Evolutionary conservation across 2,797 vertebrate genomes (phyloP).

Genomic region (Hypotaenidia okinawae): DNA sequence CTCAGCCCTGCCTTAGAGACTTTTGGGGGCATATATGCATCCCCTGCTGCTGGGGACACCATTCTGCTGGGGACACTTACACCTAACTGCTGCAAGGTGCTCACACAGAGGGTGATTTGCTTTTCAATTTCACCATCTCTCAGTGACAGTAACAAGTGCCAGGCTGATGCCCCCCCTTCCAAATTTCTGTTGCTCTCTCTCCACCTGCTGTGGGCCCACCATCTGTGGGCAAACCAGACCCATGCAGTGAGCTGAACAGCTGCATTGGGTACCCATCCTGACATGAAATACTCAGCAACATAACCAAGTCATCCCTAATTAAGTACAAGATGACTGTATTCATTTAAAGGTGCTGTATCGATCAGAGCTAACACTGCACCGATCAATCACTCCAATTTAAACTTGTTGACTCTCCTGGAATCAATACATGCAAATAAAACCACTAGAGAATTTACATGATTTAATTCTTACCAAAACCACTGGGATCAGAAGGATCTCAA

Average conservation of each 20-base stretch:
- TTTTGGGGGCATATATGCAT: background rate
- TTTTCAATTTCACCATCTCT: background rate
- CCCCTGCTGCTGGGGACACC: background rate
- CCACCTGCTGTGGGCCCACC: background rate
- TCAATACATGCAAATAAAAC: slow-evolving; percentile 22
- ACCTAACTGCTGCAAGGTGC: background rate
- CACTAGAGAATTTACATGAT: background rate
- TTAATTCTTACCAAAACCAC: background rate
- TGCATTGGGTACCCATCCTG: background rate
- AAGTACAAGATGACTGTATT: slow-evolving; percentile 59
- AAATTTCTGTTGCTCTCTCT: background rate
- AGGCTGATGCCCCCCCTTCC: background rate
- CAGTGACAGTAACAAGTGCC: rapidly evolving
- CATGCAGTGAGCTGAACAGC: background rate
- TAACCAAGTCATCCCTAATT: slow-evolving; percentile 61
- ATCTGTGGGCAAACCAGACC: background rate
- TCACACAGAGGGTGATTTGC: rapidly evolving
- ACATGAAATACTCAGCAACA: slow-evolving; percentile 8
- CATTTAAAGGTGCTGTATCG: slow-evolving; percentile 25
- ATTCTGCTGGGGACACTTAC: rapidly evolving
- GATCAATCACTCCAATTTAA: slow-evolving; percentile 54
- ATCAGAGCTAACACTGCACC: background rate
- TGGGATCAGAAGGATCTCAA: background rate
- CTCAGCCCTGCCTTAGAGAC: background rate
- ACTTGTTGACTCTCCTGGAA: slow-evolving; percentile 21